phyloP scores from a whole-genome alignment of 2,888 invertebrate genomes.

The Callyntrura guangdongensis region DNA sequence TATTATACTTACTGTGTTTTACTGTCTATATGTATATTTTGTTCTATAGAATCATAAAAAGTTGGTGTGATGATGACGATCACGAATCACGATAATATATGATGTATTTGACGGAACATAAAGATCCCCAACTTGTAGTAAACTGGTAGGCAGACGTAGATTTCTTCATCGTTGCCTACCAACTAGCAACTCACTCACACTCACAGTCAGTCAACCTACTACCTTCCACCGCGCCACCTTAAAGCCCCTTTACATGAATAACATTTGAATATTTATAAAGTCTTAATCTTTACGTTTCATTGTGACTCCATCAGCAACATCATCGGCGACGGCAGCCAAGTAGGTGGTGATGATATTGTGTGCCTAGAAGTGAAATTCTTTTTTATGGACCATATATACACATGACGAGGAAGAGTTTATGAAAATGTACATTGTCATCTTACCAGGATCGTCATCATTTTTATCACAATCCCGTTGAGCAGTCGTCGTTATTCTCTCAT shows the following conservation, averaged over 20 bases:
- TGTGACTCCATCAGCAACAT: background rate
- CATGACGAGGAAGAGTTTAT: constrained; percentile 35
- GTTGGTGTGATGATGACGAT: constrained; percentile 2
- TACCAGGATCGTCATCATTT: constrained; percentile 6
- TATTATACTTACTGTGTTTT: background rate
- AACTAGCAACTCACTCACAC: background rate
- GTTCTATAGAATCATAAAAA: background rate
- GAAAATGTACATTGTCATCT: constrained; percentile 55
- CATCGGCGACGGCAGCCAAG: background rate
- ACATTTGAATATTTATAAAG: constrained; percentile 62
- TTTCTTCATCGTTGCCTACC: too few relatives aligned
- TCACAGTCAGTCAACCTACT: too few relatives aligned
- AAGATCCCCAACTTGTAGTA: too few relatives aligned
- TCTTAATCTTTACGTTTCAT: constrained; percentile 45
- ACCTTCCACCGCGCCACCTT: too few relatives aligned
- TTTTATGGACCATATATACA: constrained; percentile 43
- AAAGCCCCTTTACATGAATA: constrained; percentile 44
- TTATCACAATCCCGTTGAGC: background rate
- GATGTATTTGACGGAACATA: background rate
- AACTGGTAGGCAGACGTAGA: background rate
- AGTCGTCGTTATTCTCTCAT: background rate
- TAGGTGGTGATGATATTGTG: background rate
- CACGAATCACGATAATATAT: background rate
- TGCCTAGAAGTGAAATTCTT: background rate
- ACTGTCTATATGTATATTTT: background rate